phyloP scores from a whole-genome alignment of 2,113 vertebrate species.

The Zingel zingel region DNA sequence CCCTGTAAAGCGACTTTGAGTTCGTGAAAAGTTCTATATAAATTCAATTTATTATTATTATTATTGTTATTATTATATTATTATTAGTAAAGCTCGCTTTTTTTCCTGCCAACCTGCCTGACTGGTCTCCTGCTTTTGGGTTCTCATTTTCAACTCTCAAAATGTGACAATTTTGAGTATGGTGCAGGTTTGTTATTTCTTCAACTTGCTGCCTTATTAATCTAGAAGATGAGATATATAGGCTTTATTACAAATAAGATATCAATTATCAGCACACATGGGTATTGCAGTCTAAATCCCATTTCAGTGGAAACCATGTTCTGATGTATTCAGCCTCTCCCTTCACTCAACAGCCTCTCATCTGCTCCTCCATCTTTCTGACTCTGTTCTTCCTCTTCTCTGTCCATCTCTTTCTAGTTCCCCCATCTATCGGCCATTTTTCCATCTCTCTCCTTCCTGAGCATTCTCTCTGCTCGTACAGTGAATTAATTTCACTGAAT shows the following conservation, averaged over 20 bases:
- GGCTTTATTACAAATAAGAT: background rate
- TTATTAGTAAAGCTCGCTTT: too few species aligned
- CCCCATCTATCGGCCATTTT: background rate
- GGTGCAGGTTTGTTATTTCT: too few species aligned
- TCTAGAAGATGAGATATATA: background rate
- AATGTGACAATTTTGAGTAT: too few species aligned
- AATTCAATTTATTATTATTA: too few species aligned
- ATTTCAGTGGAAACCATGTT: background rate
- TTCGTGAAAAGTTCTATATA: too few species aligned
- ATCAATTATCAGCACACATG: background rate
- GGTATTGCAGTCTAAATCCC: background rate
- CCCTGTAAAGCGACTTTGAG: too few species aligned
- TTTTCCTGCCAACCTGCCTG: too few species aligned
- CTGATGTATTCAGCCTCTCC: conserved; percentile 2
- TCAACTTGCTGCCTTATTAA: background rate
- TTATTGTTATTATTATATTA: too few species aligned
- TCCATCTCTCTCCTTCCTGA: conserved; percentile 12
- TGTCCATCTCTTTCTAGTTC: conserved; percentile 1
- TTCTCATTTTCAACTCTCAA: too few species aligned
- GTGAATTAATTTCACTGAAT: conserved; percentile 61
- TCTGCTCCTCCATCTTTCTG: conserved; percentile 1
- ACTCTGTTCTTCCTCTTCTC: conserved; percentile 12
- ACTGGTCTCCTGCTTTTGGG: too few species aligned
- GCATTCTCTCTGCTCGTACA: conserved; percentile 12
- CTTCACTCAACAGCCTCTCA: background rate